Conservation (phyloP, 2,113 vertebrate genomes). For the Tyto alba region DNA sequence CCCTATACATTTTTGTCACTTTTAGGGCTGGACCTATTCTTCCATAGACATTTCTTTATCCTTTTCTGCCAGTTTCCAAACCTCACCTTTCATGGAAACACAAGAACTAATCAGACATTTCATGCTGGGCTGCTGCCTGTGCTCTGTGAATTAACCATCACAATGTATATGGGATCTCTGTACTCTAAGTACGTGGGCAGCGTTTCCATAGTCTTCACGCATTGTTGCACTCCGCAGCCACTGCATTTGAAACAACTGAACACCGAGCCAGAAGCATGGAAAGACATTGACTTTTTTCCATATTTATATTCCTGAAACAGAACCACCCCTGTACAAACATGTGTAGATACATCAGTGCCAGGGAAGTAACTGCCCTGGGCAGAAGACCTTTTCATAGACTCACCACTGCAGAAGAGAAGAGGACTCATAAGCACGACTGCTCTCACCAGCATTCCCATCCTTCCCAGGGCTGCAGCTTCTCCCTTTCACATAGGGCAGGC, state of each 20-base stretch:
- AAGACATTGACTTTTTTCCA: accelerated
- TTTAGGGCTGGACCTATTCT: neutral
- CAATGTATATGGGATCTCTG: accelerated
- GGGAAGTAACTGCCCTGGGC: neutral
- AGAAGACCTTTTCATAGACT: neutral
- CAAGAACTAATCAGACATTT: no score
- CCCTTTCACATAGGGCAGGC: accelerated
- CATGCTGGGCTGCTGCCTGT: accelerated
- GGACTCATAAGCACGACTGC: neutral
- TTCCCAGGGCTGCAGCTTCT: neutral
- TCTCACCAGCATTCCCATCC: neutral
- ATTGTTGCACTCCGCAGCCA: accelerated
- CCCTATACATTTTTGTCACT: neutral
- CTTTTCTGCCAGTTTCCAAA: neutral
- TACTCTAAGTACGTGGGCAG: accelerated
- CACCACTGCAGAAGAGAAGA: neutral
- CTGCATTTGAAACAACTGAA: neutral
- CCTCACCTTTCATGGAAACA: neutral
- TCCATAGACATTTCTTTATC: neutral
- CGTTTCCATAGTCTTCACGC: accelerated
- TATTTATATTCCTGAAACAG: neutral
- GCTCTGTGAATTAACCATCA: accelerated
- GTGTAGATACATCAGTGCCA: accelerated
- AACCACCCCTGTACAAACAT: neutral
- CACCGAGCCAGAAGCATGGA: accelerated